A percentile compares a stretch with the other conserved stretches of the same genome.
These are phyloP conservation scores for Hesperia comma DNA, from an alignment of 2,888 invertebrate species.

Conservation along the genomic window DNA sequence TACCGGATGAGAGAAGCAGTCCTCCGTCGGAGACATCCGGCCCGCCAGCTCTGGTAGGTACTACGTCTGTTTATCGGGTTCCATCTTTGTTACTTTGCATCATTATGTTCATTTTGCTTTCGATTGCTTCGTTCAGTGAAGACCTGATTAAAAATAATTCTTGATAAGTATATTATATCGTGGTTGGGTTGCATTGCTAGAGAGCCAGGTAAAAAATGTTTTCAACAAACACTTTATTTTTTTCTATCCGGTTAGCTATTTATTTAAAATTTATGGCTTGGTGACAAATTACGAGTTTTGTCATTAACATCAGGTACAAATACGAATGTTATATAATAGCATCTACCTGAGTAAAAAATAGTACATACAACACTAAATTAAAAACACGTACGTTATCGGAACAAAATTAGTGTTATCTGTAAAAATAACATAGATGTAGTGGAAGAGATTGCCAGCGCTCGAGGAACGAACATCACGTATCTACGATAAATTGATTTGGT, in stretches of 20 bases:
- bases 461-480: conserved; percentile 59
- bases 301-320: too few relatives aligned
- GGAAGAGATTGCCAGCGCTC: conserved; percentile 42
- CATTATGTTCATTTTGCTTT: too few relatives aligned
- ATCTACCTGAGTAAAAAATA: not conserved
- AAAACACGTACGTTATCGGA: not conserved
- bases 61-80: conserved; percentile 62
- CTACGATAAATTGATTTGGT: conserved; percentile 66
- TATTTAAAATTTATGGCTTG: too few relatives aligned
- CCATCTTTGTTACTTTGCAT: conserved; percentile 34
- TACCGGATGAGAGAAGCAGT: conserved; percentile 62
- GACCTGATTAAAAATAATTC: too few relatives aligned
- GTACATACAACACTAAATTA: not conserved
- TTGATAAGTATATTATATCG: too few relatives aligned
- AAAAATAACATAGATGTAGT: conserved; percentile 35
- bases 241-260: too few relatives aligned
- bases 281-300: too few relatives aligned
- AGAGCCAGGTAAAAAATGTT: too few relatives aligned
- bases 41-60: conserved; percentile 60
- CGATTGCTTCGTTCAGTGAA: too few relatives aligned
- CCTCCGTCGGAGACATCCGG: conserved; percentile 52
- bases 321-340: too few relatives aligned
- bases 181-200: too few relatives aligned
- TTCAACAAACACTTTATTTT: too few relatives aligned
- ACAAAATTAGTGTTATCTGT: conserved; percentile 27